A percentile compares a stretch with the other conserved stretches of the same genome.
phyloP scores from a whole-genome alignment of 64 coral and sea anemone genomes.

The Hydrozoanthus tunicans region DNA sequence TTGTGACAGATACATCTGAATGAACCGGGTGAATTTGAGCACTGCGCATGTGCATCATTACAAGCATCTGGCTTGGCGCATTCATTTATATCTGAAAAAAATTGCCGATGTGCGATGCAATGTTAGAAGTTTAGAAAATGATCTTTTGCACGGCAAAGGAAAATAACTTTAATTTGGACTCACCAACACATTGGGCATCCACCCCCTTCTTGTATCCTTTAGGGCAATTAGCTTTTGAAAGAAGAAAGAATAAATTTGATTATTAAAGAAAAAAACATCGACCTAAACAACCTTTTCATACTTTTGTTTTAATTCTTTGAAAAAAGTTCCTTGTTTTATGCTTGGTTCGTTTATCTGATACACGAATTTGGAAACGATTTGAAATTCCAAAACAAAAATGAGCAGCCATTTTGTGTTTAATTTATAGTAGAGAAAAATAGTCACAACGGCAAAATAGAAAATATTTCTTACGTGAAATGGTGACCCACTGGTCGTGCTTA shows the following conservation, averaged over 20 bases:
- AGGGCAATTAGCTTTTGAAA: constrained; percentile 4
- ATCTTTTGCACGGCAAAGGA: no score
- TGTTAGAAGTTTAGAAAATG: not conserved
- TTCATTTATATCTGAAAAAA: constrained; percentile 13
- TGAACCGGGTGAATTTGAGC: not conserved
- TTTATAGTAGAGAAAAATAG: not conserved
- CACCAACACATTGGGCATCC: constrained; percentile 1
- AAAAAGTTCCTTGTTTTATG: no score
- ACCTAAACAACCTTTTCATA: not conserved
- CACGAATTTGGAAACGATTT: no score
- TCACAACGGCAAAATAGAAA: not conserved
- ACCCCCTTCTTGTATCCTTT: constrained; percentile 1
- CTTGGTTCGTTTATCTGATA: no score
- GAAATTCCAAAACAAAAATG: no score
- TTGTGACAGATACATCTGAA: not conserved
- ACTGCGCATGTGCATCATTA: constrained; percentile 1
- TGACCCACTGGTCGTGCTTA: constrained; percentile 24
- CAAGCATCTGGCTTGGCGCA: not conserved
- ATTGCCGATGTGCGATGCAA: not conserved
- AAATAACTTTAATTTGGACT: not conserved
- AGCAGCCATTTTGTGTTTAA: no score
- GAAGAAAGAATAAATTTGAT: not conserved
- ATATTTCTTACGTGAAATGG: constrained; percentile 1
- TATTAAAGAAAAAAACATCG: not conserved
- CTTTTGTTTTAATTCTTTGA: no score